phyloP scores from a whole-genome alignment of 2,113 vertebrate genomes.

The Cnemophilus loriae region DNA sequence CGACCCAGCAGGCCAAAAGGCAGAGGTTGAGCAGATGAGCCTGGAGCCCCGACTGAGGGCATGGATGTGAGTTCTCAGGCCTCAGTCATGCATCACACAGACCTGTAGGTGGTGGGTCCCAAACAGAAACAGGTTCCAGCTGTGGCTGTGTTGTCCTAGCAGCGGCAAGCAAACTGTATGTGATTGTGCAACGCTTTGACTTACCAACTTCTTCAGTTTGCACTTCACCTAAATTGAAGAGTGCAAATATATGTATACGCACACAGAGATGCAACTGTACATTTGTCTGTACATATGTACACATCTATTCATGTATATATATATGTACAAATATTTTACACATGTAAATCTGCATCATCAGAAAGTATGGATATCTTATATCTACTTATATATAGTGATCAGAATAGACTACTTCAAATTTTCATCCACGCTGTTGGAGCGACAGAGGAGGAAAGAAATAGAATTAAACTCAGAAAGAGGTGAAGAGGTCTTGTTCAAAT shows the following conservation, averaged over 20 bases:
- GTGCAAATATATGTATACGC: fast-evolving
- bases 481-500: neutral
- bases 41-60: fast-evolving
- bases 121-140: neutral
- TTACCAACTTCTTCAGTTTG: neutral
- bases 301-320: neutral
- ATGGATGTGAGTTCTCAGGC: neutral
- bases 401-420: neutral
- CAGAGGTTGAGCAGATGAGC: neutral
- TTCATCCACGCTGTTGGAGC: neutral
- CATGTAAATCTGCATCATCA: neutral
- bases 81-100: fast-evolving
- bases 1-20: fast-evolving
- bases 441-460: neutral
- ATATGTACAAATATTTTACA: neutral
- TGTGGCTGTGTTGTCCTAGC: neutral
- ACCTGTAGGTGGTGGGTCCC: neutral
- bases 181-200: neutral
- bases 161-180: neutral
- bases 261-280: fast-evolving
- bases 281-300: neutral
- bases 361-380: neutral
- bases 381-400: too few species aligned
- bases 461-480: neutral
- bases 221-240: neutral